A percentile compares a stretch with the other conserved stretches of the same genome.
Conservation (phyloP, 53 echinoderm and acorn worm genomes). For the Paracentrotus lividus region DNA sequence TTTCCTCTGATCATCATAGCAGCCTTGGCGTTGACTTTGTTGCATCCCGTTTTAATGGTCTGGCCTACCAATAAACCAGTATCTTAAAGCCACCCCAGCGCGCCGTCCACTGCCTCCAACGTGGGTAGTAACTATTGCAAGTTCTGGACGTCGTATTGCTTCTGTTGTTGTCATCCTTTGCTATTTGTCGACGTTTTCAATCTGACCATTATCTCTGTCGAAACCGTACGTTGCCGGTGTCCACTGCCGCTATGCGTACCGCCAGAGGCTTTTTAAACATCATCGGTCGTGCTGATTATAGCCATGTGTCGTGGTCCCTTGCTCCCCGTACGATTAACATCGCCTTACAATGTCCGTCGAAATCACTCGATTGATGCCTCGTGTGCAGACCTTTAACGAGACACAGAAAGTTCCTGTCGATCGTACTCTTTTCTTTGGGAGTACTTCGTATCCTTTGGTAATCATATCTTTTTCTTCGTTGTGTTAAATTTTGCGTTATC, state of each 20-base stretch:
- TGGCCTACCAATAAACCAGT: constrained; percentile 60
- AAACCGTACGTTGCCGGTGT: constrained; percentile 82
- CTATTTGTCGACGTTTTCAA: constrained; percentile 87
- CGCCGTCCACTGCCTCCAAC: constrained; percentile 38
- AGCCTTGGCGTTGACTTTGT: constrained; percentile 82
- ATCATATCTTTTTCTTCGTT: constrained; percentile 82
- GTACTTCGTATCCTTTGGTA: constrained; percentile 77
- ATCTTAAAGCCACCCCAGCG: constrained; percentile 25
- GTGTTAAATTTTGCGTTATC: too few species aligned
- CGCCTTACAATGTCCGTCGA: constrained; percentile 53
- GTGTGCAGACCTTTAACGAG: constrained; percentile 42
- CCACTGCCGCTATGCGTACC: constrained; percentile 80
- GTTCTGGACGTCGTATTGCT: constrained; percentile 57
- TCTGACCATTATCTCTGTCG: constrained; percentile 83
- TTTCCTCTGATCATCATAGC: constrained; percentile 80
- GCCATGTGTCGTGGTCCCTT: constrained; percentile 15
- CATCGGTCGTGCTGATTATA: not conserved
- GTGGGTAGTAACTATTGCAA: constrained; percentile 64
- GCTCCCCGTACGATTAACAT: constrained; percentile 67
- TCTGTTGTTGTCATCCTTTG: constrained; percentile 74
- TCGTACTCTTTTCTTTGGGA: constrained; percentile 84
- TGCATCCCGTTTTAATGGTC: constrained; percentile 77
- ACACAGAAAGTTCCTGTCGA: constrained; percentile 63
- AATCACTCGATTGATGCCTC: constrained; percentile 42
- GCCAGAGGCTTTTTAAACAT: constrained; percentile 71